A percentile compares a stretch with the other conserved stretches of the same genome.
These are phyloP conservation scores for Aegypius monachus DNA, from an alignment of 2,113 vertebrate genomes.

Conservation along the genomic window DNA sequence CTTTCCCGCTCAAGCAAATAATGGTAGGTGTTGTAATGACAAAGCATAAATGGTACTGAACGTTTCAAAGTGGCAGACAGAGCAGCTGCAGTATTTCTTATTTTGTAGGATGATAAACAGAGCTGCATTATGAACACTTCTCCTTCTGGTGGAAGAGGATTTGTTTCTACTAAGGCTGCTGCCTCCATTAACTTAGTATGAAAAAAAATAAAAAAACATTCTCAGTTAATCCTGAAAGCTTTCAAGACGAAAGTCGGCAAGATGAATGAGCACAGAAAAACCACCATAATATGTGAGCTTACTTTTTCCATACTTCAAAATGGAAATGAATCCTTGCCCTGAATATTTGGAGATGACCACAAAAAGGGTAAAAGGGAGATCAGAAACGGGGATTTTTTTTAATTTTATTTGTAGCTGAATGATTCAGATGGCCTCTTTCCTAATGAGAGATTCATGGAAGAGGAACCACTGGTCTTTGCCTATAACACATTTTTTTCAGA, in stretches of 20 bases:
- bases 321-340: not conserved
- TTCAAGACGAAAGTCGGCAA: slow-evolving; percentile 7
- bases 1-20: not conserved
- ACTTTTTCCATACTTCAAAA: not conserved
- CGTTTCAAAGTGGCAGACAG: not conserved
- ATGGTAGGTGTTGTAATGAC: not conserved
- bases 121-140: not conserved
- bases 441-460: not conserved
- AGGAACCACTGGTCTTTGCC: not conserved
- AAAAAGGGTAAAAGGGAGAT: not conserved
- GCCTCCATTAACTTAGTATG: not conserved
- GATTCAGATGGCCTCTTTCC: not conserved
- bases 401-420: not conserved
- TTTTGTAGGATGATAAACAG: slow-evolving; percentile 24
- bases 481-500: not conserved
- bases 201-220: not conserved
- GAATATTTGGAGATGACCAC: not conserved
- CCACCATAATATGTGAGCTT: not conserved
- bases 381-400: not conserved
- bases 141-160: not conserved
- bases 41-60: not conserved
- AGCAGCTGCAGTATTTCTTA: not conserved
- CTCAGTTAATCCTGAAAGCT: not conserved
- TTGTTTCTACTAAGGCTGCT: not conserved
- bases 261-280: not conserved